Evolutionary conservation across 53 echinoderm and acorn worm species (phyloP), one percentile per base, ranked within the genome.

Genomic region (Temnopleurus reevesii): DNA sequence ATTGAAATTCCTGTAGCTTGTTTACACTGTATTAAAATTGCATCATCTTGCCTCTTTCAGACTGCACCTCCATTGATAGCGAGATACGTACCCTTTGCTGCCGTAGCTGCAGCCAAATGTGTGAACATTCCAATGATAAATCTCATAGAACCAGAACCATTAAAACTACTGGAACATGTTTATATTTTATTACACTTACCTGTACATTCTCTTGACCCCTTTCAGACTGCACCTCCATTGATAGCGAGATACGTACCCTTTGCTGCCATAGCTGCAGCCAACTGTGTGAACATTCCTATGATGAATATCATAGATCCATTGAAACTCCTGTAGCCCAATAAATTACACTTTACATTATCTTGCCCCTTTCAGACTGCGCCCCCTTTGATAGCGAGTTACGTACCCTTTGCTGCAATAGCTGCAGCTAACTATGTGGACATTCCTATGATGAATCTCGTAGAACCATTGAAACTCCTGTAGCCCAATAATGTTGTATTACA

Each of bases 231-330:
- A 12, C 95, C 97, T 44, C 97, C 97, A 76, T 58, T 97, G n/a
- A 84, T 97, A 81, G 97, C 95, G 65, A 81, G 97, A 77, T 97
- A 95, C 55, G 97, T 97, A 2, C 97, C 97, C 5, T 97, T 97
- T 80, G 95, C 92, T 35, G 97, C 97, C 2, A 95, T 97, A 21
- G 95, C 97, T 17, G 89, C 97, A 19, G 97, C 97, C 3, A 97
- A 97, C 86, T 97, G 97, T 91, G 97, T 97, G 35, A 97, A 97
- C 86, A 45, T 97, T 56, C 97, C 97, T n/a, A 97, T 97, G 97
- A 97, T 97, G 97, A 94, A n/a, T n/a, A n/a, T n/a, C n/a, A n/a
- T n/a, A n/a, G n/a, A n/a, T n/a, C n/a, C n/a, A n/a, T n/a, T n/a
- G n/a, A n/a, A n/a, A n/a, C n/a, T n/a, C n/a, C n/a, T n/a, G n/a